phyloP scores from a whole-genome alignment of 2,797 vertebrate species.

The Xyrichtys novacula region DNA sequence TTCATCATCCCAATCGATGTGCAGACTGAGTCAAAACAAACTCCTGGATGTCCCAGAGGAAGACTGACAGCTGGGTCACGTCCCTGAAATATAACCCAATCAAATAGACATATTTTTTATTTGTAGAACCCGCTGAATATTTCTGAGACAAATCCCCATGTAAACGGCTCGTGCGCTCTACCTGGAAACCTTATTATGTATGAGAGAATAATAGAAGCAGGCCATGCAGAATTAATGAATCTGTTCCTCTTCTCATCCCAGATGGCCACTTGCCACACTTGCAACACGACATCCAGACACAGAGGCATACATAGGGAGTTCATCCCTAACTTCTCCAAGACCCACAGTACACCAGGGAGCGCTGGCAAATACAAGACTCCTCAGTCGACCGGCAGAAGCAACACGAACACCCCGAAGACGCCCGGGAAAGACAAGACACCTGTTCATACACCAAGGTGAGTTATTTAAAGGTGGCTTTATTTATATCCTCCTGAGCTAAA shows the following conservation, averaged over 20 bases:
- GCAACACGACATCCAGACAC: constrained; percentile 88
- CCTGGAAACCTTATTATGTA: constrained; percentile 36
- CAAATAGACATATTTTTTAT: constrained; percentile 5
- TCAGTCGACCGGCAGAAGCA: constrained; percentile 62
- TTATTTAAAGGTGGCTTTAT: constrained; percentile 21
- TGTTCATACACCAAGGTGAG: constrained; percentile 80
- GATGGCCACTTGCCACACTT: constrained; percentile 94
- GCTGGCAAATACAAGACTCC: constrained; percentile 75
- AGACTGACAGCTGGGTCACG: constrained; percentile 4
- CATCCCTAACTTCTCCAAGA: constrained; percentile 70
- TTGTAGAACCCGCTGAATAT: not conserved
- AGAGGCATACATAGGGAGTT: constrained; percentile 88
- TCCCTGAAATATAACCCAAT: not conserved
- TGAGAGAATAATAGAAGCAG: constrained; percentile 28
- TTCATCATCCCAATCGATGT: constrained; percentile 11
- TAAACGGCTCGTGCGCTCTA: constrained; percentile 23
- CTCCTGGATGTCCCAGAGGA: constrained; percentile 15
- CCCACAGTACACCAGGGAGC: constrained; percentile 76
- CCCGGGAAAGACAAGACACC: constrained; percentile 76
- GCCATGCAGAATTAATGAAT: constrained; percentile 53
- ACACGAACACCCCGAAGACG: constrained; percentile 65
- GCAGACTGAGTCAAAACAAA: constrained; percentile 32
- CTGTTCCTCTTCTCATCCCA: constrained; percentile 65
- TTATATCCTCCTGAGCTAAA: constrained; percentile 25
- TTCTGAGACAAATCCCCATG: not conserved